Conservation (phyloP, 2,797 vertebrate genomes). For the Petrocephalus schoutedeni region DNA sequence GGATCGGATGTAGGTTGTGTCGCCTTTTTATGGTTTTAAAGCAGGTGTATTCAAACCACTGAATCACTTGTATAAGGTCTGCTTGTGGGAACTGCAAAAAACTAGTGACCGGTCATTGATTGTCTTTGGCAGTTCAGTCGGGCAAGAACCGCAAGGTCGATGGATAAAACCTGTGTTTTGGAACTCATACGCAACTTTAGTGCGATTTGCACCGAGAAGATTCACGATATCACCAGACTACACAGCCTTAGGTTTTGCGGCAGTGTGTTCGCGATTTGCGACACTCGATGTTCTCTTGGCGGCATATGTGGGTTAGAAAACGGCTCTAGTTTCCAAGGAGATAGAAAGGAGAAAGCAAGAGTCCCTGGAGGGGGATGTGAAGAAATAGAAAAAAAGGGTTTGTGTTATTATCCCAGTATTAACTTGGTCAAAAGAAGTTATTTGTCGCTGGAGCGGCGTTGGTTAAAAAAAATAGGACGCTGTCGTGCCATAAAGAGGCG, state of each 20-base stretch:
- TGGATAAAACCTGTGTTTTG: not conserved
- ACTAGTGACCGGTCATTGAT: not conserved
- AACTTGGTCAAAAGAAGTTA: not conserved
- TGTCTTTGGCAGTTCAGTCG: not conserved
- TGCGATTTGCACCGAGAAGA: not conserved
- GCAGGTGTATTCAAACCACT: not conserved
- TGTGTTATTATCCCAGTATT: slow-evolving; percentile 22
- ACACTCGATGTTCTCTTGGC: slow-evolving; percentile 45
- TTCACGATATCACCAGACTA: not conserved
- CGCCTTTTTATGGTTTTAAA: not conserved
- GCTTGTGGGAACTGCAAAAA: not conserved
- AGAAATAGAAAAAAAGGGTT: slow-evolving; percentile 30
- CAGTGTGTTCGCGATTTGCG: slow-evolving; percentile 45
- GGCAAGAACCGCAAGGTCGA: not conserved
- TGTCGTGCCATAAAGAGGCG: not conserved
- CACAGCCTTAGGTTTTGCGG: not conserved
- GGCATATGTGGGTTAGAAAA: slow-evolving; percentile 58
- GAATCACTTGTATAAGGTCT: not conserved
- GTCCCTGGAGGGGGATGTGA: slow-evolving; percentile 48
- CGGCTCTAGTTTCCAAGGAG: slow-evolving; percentile 42
- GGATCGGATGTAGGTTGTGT: not conserved
- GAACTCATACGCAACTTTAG: not conserved
- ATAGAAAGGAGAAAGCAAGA: slow-evolving; percentile 29
- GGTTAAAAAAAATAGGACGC: not conserved
- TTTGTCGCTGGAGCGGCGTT: not conserved